phyloP scores from a whole-genome alignment of 2,113 vertebrate species.

The Anolis carolinensis region DNA sequence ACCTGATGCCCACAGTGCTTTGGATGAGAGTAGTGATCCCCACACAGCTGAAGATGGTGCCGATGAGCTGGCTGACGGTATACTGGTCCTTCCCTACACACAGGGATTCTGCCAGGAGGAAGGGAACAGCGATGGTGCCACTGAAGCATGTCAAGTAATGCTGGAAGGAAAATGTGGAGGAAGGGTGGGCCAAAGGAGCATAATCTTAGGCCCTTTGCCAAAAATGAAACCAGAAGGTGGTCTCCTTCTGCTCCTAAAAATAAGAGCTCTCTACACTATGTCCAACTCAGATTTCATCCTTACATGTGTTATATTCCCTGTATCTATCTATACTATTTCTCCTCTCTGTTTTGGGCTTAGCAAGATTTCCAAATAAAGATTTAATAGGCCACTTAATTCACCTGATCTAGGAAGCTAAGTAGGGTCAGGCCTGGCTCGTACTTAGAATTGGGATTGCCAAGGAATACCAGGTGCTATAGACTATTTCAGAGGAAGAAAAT shows the following conservation, averaged over 20 bases:
- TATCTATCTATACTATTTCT: neutral
- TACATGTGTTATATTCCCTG: neutral
- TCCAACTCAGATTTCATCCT: neutral
- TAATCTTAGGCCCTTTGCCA: neutral
- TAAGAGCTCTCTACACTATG: too few relatives aligned
- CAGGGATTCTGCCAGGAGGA: constrained; percentile 92
- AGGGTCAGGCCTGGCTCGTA: too few relatives aligned
- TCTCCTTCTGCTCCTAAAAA: neutral
- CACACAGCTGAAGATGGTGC: constrained; percentile 95
- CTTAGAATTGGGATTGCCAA: too few relatives aligned
- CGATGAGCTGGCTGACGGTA: constrained; percentile 92
- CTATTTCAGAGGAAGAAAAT: too few relatives aligned
- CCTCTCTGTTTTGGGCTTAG: neutral
- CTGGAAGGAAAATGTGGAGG: constrained; percentile 62
- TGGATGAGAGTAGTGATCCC: constrained; percentile 96
- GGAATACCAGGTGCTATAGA: too few relatives aligned
- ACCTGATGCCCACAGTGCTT: constrained; percentile 93
- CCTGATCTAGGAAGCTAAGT: too few relatives aligned
- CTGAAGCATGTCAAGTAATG: constrained; percentile 98
- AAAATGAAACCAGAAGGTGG: neutral
- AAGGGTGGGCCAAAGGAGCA: neutral
- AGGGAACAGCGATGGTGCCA: constrained; percentile 93
- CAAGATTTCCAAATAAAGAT: neutral
- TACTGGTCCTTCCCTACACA: constrained; percentile 92
- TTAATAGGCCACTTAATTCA: too few relatives aligned